Evolutionary conservation across 2,797 vertebrate genomes (phyloP), one percentile per base, ranked within the genome.

Genomic region (Diplodus sargus): DNA sequence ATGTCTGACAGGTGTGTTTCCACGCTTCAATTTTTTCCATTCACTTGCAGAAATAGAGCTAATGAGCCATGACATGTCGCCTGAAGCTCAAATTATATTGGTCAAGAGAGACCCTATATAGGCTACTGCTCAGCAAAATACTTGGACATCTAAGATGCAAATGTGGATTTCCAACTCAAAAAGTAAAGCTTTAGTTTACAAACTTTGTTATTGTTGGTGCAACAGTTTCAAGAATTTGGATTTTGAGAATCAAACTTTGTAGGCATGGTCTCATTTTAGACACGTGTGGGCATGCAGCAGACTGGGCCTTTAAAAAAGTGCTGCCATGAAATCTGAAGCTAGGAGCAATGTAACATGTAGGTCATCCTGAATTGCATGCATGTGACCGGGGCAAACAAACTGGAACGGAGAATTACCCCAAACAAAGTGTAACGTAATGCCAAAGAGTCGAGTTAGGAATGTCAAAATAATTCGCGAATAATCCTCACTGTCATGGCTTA

Each of bases 301-400:
- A 68, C 85, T 80, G 89, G 87, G 61, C 73, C 90, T 94, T 94
- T 92, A 93, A 93, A 78, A 91, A 82, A 87, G 73, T 45, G 76
- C 74, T 9, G 70, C 84, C 52, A 76, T 93, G 94, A 95, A 95
- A 95, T 92, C 60, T 91, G 93, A 96, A 71, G 70, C 79, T 68
- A 48, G 48, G 63, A 78, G 85, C 70, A 76, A 62, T 73, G 73
- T 79, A 81, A 89, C 67, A 75, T 81, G 25, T 80, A 53, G 52
- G 77, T 74, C 74, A 89, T 91, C 78, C 71, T 82, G 54, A 84
- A 70, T 78, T 49, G 51, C 58, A 56, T 11, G n/a, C 78, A 84
- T 14, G 39, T 84, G 86, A 86, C 65, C 12, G 18, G 59, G 45
- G n/a, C 43, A 67, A 66, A 79, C n/a, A 76, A 22, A 85, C 43